phyloP scores from a whole-genome alignment of 2,888 invertebrate genomes.

The Xylota segnis region DNA sequence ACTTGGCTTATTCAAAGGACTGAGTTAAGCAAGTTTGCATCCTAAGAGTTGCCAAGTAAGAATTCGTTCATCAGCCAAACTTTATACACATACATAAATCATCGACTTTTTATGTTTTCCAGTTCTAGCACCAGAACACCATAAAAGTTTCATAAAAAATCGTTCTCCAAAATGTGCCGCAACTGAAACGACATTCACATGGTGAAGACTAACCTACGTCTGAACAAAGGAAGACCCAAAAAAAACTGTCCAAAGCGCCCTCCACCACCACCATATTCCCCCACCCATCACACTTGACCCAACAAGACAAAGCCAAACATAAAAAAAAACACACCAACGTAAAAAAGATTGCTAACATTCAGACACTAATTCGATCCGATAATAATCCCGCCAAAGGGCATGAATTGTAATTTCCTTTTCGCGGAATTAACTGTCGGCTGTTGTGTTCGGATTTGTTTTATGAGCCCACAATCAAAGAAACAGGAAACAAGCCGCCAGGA shows the following conservation, averaged over 20 bases:
- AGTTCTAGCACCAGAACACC: conserved; percentile 3
- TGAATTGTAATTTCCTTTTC: conserved; percentile 84
- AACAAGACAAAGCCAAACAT: conserved; percentile 29
- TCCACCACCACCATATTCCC: background rate
- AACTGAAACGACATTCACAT: background rate
- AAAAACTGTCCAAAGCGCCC: background rate
- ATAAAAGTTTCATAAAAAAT: background rate
- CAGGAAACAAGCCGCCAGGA: conserved; percentile 71
- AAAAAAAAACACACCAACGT: conserved; percentile 40
- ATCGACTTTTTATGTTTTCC: background rate
- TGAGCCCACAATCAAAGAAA: conserved; percentile 75
- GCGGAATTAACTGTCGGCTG: conserved; percentile 83
- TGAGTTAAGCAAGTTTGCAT: background rate
- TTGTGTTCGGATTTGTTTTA: conserved; percentile 74
- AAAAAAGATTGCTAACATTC: conserved; percentile 75
- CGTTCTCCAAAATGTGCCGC: conserved; percentile 3
- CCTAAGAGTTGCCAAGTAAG: background rate
- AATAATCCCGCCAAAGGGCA: conserved; percentile 84
- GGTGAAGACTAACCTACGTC: background rate
- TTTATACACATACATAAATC: background rate
- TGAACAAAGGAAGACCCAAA: conserved; percentile 12
- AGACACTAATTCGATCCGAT: conserved; percentile 84
- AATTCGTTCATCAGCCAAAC: background rate
- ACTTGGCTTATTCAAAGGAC: background rate
- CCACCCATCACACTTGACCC: conserved; percentile 45